These are phyloP conservation scores for Helobdella robusta DNA, from an alignment of 2,888 invertebrate species.

Conservation along the genomic window DNA sequence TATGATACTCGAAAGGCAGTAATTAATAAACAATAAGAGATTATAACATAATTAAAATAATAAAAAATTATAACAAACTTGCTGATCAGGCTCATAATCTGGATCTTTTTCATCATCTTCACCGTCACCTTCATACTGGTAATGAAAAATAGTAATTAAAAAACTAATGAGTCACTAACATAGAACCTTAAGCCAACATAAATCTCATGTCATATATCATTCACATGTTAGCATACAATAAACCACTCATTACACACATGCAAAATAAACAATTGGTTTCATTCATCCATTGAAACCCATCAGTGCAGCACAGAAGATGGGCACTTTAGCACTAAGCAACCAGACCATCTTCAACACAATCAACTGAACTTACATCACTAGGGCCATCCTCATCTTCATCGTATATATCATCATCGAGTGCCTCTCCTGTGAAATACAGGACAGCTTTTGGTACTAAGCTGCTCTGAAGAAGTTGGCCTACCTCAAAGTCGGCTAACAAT, in stretches of 20 bases:
- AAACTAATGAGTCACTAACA: too few species aligned
- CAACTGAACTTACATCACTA: constrained; percentile 11
- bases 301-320: too few species aligned
- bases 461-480: constrained; percentile 24
- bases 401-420: constrained; percentile 20
- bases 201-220: neutral
- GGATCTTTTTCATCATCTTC: constrained; percentile 20
- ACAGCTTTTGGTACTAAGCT: constrained; percentile 24
- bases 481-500: constrained; percentile 22
- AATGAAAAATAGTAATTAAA: too few species aligned
- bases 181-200: too few species aligned
- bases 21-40: too few species aligned
- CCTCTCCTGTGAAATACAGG: constrained; percentile 29
- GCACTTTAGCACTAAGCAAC: too few species aligned
- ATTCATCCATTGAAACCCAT: too few species aligned
- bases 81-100: constrained; percentile 5
- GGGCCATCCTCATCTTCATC: constrained; percentile 15
- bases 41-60: too few species aligned
- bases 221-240: neutral
- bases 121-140: neutral
- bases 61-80: neutral
- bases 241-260: too few species aligned
- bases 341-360: too few species aligned
- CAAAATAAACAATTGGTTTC: too few species aligned
- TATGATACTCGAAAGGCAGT: too few species aligned